Conservation (phyloP, 2,797 vertebrate genomes). For the Pogoniulus pusillus region DNA sequence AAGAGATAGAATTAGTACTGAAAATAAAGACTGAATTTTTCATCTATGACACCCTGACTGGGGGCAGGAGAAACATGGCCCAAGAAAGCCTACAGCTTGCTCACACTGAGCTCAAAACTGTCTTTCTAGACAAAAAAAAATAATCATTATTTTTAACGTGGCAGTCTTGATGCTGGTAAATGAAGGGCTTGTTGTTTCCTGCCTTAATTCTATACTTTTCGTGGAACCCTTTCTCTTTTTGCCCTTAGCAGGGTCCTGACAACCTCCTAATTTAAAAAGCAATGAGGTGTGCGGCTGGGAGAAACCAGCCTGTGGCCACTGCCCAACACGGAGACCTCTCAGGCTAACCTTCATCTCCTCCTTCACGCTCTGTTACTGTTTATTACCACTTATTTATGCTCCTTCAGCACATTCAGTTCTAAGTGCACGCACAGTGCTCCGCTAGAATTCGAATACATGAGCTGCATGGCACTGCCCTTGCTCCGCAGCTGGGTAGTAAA, state of each 20-base stretch:
- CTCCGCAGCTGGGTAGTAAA: background rate
- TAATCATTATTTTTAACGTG: background rate
- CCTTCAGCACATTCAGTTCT: background rate
- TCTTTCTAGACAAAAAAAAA: background rate
- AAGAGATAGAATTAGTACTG: background rate
- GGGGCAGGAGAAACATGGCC: background rate
- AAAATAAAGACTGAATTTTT: background rate
- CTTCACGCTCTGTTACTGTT: constrained; percentile 28
- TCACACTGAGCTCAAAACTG: background rate
- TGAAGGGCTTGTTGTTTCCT: background rate
- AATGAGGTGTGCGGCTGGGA: background rate
- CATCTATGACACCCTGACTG: background rate
- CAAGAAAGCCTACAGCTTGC: background rate
- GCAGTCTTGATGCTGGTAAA: background rate
- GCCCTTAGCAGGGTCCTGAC: background rate
- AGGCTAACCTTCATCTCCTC: constrained; percentile 29
- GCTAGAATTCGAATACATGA: background rate
- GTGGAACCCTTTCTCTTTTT: background rate
- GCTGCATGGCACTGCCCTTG: background rate
- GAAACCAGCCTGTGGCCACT: background rate
- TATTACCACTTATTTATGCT: constrained; percentile 17
- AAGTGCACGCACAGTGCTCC: background rate
- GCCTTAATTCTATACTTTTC: background rate
- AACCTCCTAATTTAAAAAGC: background rate
- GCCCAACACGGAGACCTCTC: background rate